Evolutionary conservation across 2,797 vertebrate species (phyloP), one percentile per base, ranked within the genome.

Genomic region (Diglossa cyanea): DNA sequence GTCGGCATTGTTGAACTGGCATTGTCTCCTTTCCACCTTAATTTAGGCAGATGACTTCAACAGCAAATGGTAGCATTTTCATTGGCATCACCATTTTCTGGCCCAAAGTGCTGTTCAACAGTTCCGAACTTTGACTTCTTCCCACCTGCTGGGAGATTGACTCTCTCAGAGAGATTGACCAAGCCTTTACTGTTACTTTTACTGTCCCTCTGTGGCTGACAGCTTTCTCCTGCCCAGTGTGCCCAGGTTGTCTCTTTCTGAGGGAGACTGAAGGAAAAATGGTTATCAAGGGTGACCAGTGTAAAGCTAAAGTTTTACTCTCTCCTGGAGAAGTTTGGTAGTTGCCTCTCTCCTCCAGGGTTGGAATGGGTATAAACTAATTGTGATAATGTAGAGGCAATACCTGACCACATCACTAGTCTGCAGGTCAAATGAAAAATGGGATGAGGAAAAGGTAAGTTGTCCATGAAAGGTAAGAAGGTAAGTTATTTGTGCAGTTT

Each of bases 61-160:
- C 15, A 53, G 42, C 1, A 2, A 53, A 58, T 53, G 0, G 0
- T 58, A 58, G 17, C 7, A 17, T 58, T 65, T 83, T 53, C 35
- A 53, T n/a, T 35, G 26, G 21, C 30, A 47, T 72, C 58, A 31
- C 51, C 5, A 1, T 77, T 77, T 42, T 84, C 39, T 66, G 45
- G 53, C 39, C 30, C 33, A 40, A 71, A 47, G 51, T 40, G 16
- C 40, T 0, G 0, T 72, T 53, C 45, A 71, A 47, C 20, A 45
- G 21, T 63, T 77, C 58, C 0, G 0, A 8, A 53, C 10, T 47
- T 77, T 40, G 21, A 20, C 15, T 57, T 57, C 57, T 63, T 50
- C 19, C 50, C 1, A 0, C 28, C n/a, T 45, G 20, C 19, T 15
- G 17, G 24, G 17, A 73, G 30, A 55, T 31, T 31, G 25, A 60